Percentiles rank a stretch among this genome's conserved stretches.
phyloP scores from a whole-genome alignment of 2,888 invertebrate species.

The Leucozona laternaria region DNA sequence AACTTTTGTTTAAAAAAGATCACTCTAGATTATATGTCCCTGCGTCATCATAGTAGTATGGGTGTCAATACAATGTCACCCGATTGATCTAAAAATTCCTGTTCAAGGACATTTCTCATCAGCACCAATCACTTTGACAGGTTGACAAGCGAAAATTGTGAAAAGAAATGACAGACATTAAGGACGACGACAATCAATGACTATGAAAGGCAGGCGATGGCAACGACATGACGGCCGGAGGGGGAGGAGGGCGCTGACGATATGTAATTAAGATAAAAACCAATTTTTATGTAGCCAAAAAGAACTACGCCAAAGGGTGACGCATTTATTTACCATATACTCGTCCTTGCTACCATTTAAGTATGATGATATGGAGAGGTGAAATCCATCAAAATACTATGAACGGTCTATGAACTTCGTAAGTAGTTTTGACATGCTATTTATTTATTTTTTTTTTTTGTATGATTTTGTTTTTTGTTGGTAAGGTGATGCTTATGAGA shows the following conservation, averaged over 20 bases:
- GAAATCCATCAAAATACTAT: slow-evolving; percentile 21
- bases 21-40: neutral
- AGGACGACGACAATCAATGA: slow-evolving; percentile 24
- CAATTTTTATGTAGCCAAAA: neutral
- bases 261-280: slow-evolving; percentile 35
- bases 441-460: neutral
- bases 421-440: slow-evolving; percentile 26
- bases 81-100: neutral
- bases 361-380: neutral
- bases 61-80: neutral
- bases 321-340: slow-evolving; percentile 7
- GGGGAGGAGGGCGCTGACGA: slow-evolving; percentile 39
- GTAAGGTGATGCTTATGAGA: neutral
- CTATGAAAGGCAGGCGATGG: neutral
- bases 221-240: slow-evolving; percentile 22
- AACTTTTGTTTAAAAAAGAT: neutral
- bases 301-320: neutral
- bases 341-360: neutral
- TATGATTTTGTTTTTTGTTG: neutral
- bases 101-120: slow-evolving; percentile 31
- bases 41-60: neutral
- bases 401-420: slow-evolving; percentile 12
- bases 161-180: slow-evolving; percentile 52
- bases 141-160: slow-evolving; percentile 51
- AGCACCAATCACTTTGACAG: slow-evolving; percentile 54